Base-by-base conservation (phyloP, 2,888 invertebrate species). In the Litoditis marina region DNA sequence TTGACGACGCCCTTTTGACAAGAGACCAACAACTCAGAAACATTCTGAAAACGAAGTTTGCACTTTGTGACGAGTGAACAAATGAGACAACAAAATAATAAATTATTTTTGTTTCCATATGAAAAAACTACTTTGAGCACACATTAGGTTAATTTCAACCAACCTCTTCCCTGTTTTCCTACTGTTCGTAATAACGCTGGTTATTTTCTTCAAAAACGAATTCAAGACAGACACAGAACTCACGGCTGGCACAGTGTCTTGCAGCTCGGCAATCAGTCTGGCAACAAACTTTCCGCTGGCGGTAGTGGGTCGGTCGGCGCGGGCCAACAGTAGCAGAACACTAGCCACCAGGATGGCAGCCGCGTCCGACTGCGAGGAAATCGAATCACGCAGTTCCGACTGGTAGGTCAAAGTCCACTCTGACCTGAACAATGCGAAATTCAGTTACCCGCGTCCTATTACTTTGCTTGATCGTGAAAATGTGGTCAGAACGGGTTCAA, bases 221-320 rank as follows among this genome's bases (percentile, higher is more conserved):
- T 54, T 34, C 19, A 22, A 16, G 13, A 49, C 27, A 27, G 28
- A 28, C 7, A 19, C 6, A 6, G 16, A 31, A 49, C 42, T 39
- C 27, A 62, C 62, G 44, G 56, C 30, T 7, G 56, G 30, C n/a
- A 62, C 25, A 6, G 19, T 8, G 6, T 57, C 51, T 11, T 13
- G 44, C 31, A 73, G 55, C 28, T 70, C 62, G 30, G 63, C 51
- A 46, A 77, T 58, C 22, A 78, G 59, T 34, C 89, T 86, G 0
- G 92, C 89, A 13, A 96, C 92, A 85, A 92, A 92, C 83, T 92
- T 89, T 0, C 96, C 96, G 30, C 94, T 94, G 16, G 92, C 92
- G 0, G 65, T 63, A 44, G 61, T 66, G 7, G 73, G 70, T 27
- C 57, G 52, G n/a, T 65, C 69, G 13, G 49, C 46, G 34, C 65